Base-by-base conservation (phyloP, 1,140 invertebrate species). In the Ganaspis sp. region DNA sequence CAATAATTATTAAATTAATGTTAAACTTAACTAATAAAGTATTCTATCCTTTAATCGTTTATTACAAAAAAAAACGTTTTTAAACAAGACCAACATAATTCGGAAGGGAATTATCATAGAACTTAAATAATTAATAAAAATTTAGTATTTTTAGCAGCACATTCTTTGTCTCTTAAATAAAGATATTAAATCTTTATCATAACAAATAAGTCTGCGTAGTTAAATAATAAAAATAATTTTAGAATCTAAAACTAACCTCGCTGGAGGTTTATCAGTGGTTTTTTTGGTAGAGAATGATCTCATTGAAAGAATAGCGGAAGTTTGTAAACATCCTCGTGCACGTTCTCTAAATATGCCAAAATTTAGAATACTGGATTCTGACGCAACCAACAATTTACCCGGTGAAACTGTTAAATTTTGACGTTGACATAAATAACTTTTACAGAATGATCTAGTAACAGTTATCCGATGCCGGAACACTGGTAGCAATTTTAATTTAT, bases 231-330 rank as follows among this genome's bases (percentile, higher is more conserved):
- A 26, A 23, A 58, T 15, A 64, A 19, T 4, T 21, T 9, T 17
- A 6, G 9, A 1, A 64, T 23, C 6, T 26, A 12, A n/a, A 49
- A 77, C 72, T 81, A 82, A 89, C 87, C 74, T 79, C 15, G 84
- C 71, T 11, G 82, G 70, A 69, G 84, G 83, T 19, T 77, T 86
- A 70, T 88, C 81, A 4, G 64, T 81, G 8, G 76, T 70, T 54
- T 74, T 82, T 75, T 84, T 87, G 0, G 87, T 76, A 0, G 87
- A 83, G 71, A 86, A 88, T 3, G 75, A 75, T 77, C 86, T 84
- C 17, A 87, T 54, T 0, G 42, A 75, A 0, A 81, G 69, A 8
- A 83, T 38, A 4, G 83, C 73, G 8, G 77, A 77, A 29, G 70
- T 75, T 2, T 76, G 40, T 11, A 81, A 70, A 54, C 38, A 76